Base-by-base conservation (phyloP, 2,113 vertebrate genomes). In the Theristicus caerulescens region DNA sequence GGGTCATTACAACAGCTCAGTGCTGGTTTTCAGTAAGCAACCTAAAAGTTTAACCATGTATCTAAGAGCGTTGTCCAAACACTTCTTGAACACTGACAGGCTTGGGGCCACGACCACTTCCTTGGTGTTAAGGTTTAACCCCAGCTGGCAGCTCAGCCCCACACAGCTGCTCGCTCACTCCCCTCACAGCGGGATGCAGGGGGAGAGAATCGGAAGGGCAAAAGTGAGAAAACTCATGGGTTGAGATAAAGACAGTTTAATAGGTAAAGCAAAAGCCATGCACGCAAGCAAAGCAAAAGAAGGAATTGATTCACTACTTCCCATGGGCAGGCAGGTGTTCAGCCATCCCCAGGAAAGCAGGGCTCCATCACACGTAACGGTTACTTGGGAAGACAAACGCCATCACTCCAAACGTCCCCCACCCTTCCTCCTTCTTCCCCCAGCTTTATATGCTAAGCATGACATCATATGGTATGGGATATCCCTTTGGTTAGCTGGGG, bases 311-410 rank as follows among this genome's bases (percentile, higher is more conserved):
- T n/a, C 67, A 24, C 24, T 6, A 1, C 51, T 80, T 51, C 49
- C 46, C 44, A 57, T 0, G 0, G 5, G 32, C 58, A 71, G n/a
- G 40, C 31, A 55, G 44, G 22, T 16, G 31, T 19, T 51, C 42
- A 51, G 44, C 36, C 59, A 36, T 58, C 38, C 17, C 25, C 71
- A 78, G 82, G 20, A 71, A 14, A 92, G 16, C 58, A n/a, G 24
- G 52, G 36, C 40, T 77, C 40, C 58, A 46, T 5, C 32, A 81
- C 1, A 0, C 0, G 0, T 13, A 13, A 29, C 1, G 0, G 13
- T 36, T 2, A 70, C 32, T n/a, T 59, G 5, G 24, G 11, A 74
- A 65, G 22, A 72, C 52, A 77, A 85, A 77, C 2, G 1, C 9
- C 14, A 52, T 15, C 10, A 47, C 52, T 47, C 9, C 1, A 2